Conservation (phyloP, 53 echinoderm and acorn worm species). For the Mesocentrotus franciscanus region DNA sequence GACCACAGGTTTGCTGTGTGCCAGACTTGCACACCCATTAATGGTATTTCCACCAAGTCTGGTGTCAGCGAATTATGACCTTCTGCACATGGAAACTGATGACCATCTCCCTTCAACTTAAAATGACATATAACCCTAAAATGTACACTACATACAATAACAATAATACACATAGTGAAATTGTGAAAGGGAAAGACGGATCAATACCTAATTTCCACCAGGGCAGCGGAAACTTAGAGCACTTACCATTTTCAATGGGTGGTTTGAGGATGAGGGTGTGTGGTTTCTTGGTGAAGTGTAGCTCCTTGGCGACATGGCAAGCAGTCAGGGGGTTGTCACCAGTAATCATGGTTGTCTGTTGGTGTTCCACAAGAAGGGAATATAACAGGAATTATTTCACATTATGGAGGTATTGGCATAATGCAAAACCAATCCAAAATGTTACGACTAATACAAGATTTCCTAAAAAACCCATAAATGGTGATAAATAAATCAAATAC, state of each 20-base stretch:
- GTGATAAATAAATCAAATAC: too few relatives aligned
- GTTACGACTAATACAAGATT: too few relatives aligned
- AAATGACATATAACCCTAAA: neutral
- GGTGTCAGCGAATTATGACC: too few relatives aligned
- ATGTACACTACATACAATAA: neutral
- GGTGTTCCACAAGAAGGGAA: neutral
- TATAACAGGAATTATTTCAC: neutral
- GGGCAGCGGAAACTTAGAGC: neutral
- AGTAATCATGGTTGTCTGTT: slow-evolving; percentile 92
- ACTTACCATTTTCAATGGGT: slow-evolving; percentile 69
- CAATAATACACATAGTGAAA: too few relatives aligned
- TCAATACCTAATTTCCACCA: neutral
- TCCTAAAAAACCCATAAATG: too few relatives aligned
- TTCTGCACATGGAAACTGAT: too few relatives aligned
- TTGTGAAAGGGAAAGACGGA: neutral
- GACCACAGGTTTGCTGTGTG: too few relatives aligned
- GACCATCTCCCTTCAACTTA: too few relatives aligned
- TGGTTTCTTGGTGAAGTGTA: slow-evolving; percentile 85
- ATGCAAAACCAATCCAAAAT: too few relatives aligned
- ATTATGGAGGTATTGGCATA: too few relatives aligned
- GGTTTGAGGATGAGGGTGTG: slow-evolving; percentile 89
- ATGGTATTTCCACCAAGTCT: too few relatives aligned
- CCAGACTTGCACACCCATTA: too few relatives aligned
- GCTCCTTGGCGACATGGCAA: slow-evolving; percentile 98
- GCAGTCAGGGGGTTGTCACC: slow-evolving; percentile 99